Conservation (phyloP, 2,113 vertebrate genomes). For the Sander lucioperca region DNA sequence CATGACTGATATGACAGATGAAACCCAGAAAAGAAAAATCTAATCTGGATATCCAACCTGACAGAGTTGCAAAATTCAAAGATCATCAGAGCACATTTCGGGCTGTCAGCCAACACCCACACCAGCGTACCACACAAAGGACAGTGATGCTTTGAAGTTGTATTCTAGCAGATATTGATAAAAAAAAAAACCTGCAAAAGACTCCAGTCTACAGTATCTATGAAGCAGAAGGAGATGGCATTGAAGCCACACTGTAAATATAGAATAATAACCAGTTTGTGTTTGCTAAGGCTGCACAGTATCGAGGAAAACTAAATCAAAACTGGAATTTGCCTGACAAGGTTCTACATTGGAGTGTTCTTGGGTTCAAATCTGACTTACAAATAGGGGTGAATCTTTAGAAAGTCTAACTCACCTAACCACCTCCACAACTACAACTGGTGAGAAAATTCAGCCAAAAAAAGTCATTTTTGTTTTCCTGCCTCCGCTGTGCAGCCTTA, state of each 20-base stretch:
- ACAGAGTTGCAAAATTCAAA: slow-evolving; percentile 59
- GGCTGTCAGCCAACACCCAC: slow-evolving; percentile 66
- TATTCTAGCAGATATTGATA: slow-evolving; percentile 70
- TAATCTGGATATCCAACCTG: slow-evolving; percentile 34
- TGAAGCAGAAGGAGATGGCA: slow-evolving; percentile 75
- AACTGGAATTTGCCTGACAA: slow-evolving; percentile 19
- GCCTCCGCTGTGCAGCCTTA: slow-evolving; percentile 62
- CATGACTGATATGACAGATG: slow-evolving; percentile 6
- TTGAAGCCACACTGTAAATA: slow-evolving; percentile 81
- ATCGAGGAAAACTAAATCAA: slow-evolving; percentile 13
- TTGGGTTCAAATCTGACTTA: slow-evolving; percentile 9
- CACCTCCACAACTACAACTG: background rate
- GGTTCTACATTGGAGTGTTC: background rate
- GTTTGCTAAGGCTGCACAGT: slow-evolving; percentile 75
- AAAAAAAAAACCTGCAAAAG: slow-evolving; percentile 61
- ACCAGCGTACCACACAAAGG: slow-evolving; percentile 57
- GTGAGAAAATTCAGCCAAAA: background rate
- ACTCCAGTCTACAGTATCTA: slow-evolving; percentile 75
- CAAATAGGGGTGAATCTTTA: slow-evolving; percentile 2
- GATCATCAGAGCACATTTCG: slow-evolving; percentile 58
- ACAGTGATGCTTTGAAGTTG: slow-evolving; percentile 61
- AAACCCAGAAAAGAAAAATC: background rate
- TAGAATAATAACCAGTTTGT: slow-evolving; percentile 73
- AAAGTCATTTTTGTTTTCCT: background rate
- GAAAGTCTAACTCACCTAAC: background rate